phyloP scores from a whole-genome alignment of 2,888 invertebrate species.

The Andrena marginata region DNA sequence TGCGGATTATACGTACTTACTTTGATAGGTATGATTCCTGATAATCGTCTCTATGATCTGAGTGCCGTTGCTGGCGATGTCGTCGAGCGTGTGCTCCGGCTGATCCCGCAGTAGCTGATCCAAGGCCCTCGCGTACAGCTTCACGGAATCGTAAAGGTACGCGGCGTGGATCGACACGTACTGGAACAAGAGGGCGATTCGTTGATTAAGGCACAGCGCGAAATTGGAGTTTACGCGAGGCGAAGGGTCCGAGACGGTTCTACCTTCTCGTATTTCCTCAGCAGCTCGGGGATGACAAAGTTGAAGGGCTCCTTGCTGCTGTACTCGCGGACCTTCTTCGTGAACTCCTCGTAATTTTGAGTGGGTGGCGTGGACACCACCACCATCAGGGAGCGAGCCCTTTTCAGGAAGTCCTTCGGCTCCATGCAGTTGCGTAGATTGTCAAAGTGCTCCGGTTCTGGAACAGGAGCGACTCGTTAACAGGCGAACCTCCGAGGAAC shows the following conservation, averaged over 20 bases:
- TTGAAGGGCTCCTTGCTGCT: constrained; percentile 93
- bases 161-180: constrained; percentile 96
- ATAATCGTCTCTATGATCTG: constrained; percentile 95
- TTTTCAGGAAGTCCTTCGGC: constrained; percentile 88
- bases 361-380: constrained; percentile 95
- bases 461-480: neutral
- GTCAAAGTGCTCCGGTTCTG: constrained; percentile 87
- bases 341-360: constrained; percentile 91
- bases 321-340: constrained; percentile 91
- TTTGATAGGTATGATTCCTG: constrained; percentile 93
- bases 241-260: neutral
- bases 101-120: constrained; percentile 89
- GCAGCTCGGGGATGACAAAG: constrained; percentile 89
- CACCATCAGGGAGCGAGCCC: constrained; percentile 93
- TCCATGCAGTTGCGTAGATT: constrained; percentile 88
- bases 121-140: constrained; percentile 95
- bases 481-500: neutral
- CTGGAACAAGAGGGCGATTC: constrained; percentile 86
- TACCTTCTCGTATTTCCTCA: constrained; percentile 85
- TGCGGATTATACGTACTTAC: constrained; percentile 87
- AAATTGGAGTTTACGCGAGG: neutral
- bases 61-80: constrained; percentile 93
- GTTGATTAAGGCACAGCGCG: neutral
- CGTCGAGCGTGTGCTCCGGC: constrained; percentile 88
- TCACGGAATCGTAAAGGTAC: constrained; percentile 97